Base-by-base conservation (phyloP, 2,797 vertebrate genomes). In the Sebastiscus albofasciatus region DNA sequence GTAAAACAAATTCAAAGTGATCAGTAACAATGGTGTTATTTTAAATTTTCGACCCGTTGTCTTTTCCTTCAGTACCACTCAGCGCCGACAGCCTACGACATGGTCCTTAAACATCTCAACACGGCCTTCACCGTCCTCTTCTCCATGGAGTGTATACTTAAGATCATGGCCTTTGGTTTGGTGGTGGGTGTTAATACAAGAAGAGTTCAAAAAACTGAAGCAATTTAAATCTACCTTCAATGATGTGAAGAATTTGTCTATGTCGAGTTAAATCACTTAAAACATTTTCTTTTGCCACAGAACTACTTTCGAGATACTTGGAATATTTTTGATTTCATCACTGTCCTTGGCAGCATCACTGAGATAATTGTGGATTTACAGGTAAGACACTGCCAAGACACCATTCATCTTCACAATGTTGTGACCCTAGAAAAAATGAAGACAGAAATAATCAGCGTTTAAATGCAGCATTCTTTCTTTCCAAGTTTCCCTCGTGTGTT, bases 281-380 rank as follows among this genome's bases (percentile, higher is more conserved):
- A 12, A 49, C 5, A 1, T 27, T 65, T 34, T 67, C 42, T 26
- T 72, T 83, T 58, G 54, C 72, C 8, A 26, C 95, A 99, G 99
- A 99, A 99, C 92, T 99, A 99, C 94, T 99, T 99, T 88, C 96
- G 98, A 89, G 99, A 99, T 75, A 99, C 98, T 55, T 99, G 99
- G 98, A 99, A 99, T 90, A 99, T 99, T 90, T 99, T 99, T 92
- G 99, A 99, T 92, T 99, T 99, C 92, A 99, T 99, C 94, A 99
- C 99, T 0, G 98, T 99, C 69, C 96, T 99, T 2, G 99, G 99
- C 89, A 99, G 99, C 92, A 99, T 99, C 85, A 97, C 97, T 0
- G 99, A 99, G 94, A 99, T 99, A 87, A 96, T 99, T 79, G 96
- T 99, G 81, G 99, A 99, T 92, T 97, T 98, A 90, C 99, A 99